phyloP scores from a whole-genome alignment of 2,888 invertebrate genomes.

The Helobdella robusta region DNA sequence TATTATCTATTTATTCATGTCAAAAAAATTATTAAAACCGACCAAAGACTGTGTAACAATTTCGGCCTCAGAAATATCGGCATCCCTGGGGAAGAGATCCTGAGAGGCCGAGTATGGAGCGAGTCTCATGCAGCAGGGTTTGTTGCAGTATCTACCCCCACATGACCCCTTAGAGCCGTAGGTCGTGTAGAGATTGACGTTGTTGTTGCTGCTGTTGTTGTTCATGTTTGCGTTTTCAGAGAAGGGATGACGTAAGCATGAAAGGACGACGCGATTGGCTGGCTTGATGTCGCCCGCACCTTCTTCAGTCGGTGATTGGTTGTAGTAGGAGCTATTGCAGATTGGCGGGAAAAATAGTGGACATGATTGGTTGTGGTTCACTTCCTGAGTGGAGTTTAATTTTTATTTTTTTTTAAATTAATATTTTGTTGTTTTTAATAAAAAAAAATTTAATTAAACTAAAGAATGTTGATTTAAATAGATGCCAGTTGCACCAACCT shows the following conservation, averaged over 20 bases:
- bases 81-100: background rate
- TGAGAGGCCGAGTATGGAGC: too few species aligned
- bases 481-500: background rate
- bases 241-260: background rate
- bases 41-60: slow-evolving; percentile 12
- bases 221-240: slow-evolving; percentile 16
- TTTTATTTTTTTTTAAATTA: too few species aligned
- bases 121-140: background rate
- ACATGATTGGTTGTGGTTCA: slow-evolving; percentile 5
- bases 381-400: too few species aligned
- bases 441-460: slow-evolving; percentile 4
- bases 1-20: too few species aligned
- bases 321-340: background rate
- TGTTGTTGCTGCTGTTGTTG: slow-evolving; percentile 23
- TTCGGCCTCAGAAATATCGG: slow-evolving; percentile 17
- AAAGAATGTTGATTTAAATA: background rate
- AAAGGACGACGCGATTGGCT: background rate
- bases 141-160: slow-evolving; percentile 1
- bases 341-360: background rate
- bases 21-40: background rate
- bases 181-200: background rate
- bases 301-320: slow-evolving; percentile 1
- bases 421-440: too few species aligned
- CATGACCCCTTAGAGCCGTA: too few species aligned
- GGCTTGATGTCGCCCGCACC: background rate